A percentile compares a stretch with the other conserved stretches of the same genome.
phyloP scores from a whole-genome alignment of 1,140 invertebrate species.

The Thaumatotibia leucotreta region DNA sequence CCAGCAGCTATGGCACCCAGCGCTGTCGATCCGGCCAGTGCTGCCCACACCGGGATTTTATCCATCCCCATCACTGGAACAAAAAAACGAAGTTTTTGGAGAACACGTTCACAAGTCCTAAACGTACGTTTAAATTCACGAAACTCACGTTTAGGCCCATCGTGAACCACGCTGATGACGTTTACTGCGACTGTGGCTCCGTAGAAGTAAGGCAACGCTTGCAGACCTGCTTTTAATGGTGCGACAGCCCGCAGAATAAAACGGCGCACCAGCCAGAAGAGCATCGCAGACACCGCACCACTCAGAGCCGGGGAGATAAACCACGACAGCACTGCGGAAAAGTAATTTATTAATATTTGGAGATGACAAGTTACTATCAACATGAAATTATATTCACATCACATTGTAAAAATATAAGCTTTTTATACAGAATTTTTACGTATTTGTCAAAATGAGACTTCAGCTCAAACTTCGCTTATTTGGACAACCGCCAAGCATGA shows the following conservation, averaged over 20 bases:
- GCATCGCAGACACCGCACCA: conserved; percentile 89
- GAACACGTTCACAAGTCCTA: conserved; percentile 13
- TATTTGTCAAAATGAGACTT: too few species aligned
- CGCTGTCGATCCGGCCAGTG: conserved; percentile 83
- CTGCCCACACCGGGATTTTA: conserved; percentile 90
- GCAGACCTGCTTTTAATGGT: conserved; percentile 90
- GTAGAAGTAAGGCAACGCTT: conserved; percentile 94
- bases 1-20: conserved; percentile 83
- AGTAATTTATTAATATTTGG: conserved; percentile 47
- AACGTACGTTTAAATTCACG: not conserved
- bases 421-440: too few species aligned
- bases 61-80: conserved; percentile 92
- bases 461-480: too few species aligned
- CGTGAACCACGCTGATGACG: conserved; percentile 93
- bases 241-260: conserved; percentile 88
- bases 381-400: not conserved
- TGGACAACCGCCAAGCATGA: too few species aligned
- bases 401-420: too few species aligned
- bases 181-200: conserved; percentile 94
- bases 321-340: conserved; percentile 91
- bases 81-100: conserved; percentile 20
- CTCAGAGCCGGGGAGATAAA: conserved; percentile 97
- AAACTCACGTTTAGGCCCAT: conserved; percentile 93
- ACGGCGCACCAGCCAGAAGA: conserved; percentile 89
- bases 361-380: conserved; percentile 17